Conservation (phyloP, 2,888 invertebrate species). For the Xanthostigma xanthostigma region DNA sequence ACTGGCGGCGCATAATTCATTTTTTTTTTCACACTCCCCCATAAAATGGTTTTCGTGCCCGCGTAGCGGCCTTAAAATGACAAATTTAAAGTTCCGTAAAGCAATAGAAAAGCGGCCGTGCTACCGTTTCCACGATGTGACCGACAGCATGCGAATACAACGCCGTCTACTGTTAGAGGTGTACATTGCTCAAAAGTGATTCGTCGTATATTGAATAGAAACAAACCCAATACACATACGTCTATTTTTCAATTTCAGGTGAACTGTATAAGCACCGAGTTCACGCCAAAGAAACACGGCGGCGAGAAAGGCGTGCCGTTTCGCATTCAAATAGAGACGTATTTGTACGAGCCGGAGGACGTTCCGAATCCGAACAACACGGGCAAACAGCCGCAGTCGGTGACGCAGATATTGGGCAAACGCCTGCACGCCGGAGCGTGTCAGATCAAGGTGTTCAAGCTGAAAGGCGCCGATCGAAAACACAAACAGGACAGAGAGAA, state of each 20-base stretch:
- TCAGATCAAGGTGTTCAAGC: slow-evolving; percentile 86
- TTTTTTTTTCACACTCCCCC: no score
- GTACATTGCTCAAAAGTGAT: no score
- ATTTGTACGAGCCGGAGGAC: slow-evolving; percentile 15
- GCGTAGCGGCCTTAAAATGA: no score
- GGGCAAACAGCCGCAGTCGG: slow-evolving; percentile 7
- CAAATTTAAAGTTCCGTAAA: no score
- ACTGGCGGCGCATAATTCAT: no score
- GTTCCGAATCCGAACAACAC: neutral
- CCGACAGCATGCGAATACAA: no score
- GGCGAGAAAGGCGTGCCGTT: slow-evolving; percentile 97
- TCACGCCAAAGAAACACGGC: slow-evolving; percentile 94
- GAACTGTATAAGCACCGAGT: slow-evolving; percentile 95
- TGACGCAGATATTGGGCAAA: slow-evolving; percentile 25
- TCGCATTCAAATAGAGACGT: slow-evolving; percentile 87
- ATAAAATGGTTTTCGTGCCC: no score
- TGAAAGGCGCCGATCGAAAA: slow-evolving; percentile 93
- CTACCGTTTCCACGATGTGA: no score
- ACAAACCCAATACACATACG: no score
- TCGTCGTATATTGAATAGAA: no score
- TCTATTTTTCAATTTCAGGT: slow-evolving; percentile 40
- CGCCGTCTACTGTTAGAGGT: no score
- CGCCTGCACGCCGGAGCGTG: slow-evolving; percentile 89
- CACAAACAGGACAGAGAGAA: slow-evolving; percentile 95
- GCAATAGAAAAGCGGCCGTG: no score